Evolutionary conservation across 30 jellyfish, hydroid and myxozoan species (phyloP).

Genomic region (Hydra vulgaris): DNA sequence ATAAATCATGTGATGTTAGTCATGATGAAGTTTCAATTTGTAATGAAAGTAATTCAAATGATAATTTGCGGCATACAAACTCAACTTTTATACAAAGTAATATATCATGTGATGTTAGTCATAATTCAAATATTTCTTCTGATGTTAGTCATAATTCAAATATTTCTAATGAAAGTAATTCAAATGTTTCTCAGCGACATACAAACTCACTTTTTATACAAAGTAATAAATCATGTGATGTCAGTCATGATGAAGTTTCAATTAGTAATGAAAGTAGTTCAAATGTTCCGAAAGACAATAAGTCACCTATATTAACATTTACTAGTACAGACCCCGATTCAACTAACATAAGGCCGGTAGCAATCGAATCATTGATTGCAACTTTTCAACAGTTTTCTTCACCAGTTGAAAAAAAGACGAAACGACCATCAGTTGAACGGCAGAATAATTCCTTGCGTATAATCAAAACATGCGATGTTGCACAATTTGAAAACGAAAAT

Average conservation of each 20-base stretch:
- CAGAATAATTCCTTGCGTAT: background rate
- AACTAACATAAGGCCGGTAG: background rate
- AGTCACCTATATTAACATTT: background rate
- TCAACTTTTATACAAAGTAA: no score
- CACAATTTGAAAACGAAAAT: background rate
- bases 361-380: background rate
- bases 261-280: no score
- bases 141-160: no score
- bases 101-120: no score
- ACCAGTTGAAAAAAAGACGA: background rate
- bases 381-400: background rate
- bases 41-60: no score
- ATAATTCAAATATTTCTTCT: no score
- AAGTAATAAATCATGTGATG: background rate
- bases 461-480: background rate
- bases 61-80: no score
- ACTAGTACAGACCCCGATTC: conserved; percentile 12
- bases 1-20: background rate
- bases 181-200: no score
- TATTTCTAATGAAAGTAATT: no score
- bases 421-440: no score
- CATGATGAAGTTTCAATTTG: background rate
- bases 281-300: conserved; percentile 2
- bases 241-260: background rate
- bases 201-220: no score